Evolutionary conservation across 2,797 vertebrate species (phyloP), one percentile per base, ranked within the genome.

Genomic region (Pachyuromys duprasi): DNA sequence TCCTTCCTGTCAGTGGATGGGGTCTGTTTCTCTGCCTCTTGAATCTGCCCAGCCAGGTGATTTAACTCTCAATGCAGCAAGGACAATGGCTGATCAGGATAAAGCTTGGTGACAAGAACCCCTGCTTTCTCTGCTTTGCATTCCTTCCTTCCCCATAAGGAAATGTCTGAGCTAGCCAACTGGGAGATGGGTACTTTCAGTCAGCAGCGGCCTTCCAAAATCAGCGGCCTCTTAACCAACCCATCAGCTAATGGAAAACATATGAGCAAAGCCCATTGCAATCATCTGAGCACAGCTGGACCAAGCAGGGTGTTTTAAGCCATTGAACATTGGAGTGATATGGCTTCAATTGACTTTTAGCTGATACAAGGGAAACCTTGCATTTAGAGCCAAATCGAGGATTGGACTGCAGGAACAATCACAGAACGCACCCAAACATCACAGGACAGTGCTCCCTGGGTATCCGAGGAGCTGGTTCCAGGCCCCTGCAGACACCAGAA

Each of bases 331-430:
- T 13, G 5, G 67, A 45, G 62, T 80, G 20, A 70, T 65, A 63
- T 91, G 55, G 91, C 75, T 96, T 75, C 74, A 69, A 95, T 60
- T 3, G 82, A 60, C 45, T 93, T 65, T 87, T 89, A 83, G 74
- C 75, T 7, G 31, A 89, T 65, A 62, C n/a, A 83, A 93, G 45
- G 45, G n/a, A 70, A 78, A 20, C 31, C 57, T 91, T 91, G 67
- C 11, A 42, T 72, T 76, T 62, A 90, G 90, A 95, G 57, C 31
- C 28, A 89, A 45, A 53, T 0, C 70, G 79, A 88, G 36, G 45
- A 91, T 55, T 26, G 53, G 12, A 20, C 8, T 45, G 92, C 5
- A 17, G 26, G 28, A 87, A 14, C 5, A 72, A 87, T 57, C 67
- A 26, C 79, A 86, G 78, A 81, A 94, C 45, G 39, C 33, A 82